Percentiles rank a stretch among this genome's conserved stretches.
Conservation (phyloP, 2,888 invertebrate species). For the Aromia moschata region DNA sequence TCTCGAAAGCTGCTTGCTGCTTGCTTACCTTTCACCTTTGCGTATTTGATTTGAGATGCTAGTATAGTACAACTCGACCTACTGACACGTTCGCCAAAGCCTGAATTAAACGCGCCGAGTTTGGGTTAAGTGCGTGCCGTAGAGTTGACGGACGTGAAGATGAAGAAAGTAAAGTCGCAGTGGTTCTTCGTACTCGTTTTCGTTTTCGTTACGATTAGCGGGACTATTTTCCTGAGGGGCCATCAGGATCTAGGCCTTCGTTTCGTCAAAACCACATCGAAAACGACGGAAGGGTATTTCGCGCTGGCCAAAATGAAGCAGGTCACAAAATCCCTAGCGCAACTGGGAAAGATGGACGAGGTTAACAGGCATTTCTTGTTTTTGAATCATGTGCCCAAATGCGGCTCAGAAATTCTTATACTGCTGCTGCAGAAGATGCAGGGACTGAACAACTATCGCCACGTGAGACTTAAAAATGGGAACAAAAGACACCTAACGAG, state of each 20-base stretch:
- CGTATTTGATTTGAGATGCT: slow-evolving; percentile 29
- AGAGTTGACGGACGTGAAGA: not conserved
- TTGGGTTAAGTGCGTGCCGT: too few species aligned
- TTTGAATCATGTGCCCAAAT: slow-evolving; percentile 70
- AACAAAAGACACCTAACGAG: slow-evolving; percentile 53
- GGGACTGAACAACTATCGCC: slow-evolving; percentile 69
- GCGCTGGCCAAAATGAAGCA: slow-evolving; percentile 55
- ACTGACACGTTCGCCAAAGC: slow-evolving; percentile 39
- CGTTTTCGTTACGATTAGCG: slow-evolving; percentile 36
- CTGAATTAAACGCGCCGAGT: not conserved
- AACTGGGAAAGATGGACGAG: slow-evolving; percentile 64
- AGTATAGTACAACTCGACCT: slow-evolving; percentile 36
- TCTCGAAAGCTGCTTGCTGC: slow-evolving; percentile 21
- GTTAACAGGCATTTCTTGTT: slow-evolving; percentile 66
- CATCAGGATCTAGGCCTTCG: slow-evolving; percentile 17
- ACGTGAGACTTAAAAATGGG: slow-evolving; percentile 64
- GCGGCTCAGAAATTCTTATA: slow-evolving; percentile 70
- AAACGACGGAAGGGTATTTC: slow-evolving; percentile 26
- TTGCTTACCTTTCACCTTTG: slow-evolving; percentile 52
- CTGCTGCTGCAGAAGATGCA: slow-evolving; percentile 68
- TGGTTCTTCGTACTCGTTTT: slow-evolving; percentile 40
- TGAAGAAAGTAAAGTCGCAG: slow-evolving; percentile 34
- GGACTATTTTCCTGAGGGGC: slow-evolving; percentile 39
- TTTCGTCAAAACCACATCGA: slow-evolving; percentile 30
- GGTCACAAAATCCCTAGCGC: slow-evolving; percentile 66